These are phyloP conservation scores for Cosmopolites sordidus DNA, from an alignment of 2,888 invertebrate species.

Conservation along the genomic window DNA sequence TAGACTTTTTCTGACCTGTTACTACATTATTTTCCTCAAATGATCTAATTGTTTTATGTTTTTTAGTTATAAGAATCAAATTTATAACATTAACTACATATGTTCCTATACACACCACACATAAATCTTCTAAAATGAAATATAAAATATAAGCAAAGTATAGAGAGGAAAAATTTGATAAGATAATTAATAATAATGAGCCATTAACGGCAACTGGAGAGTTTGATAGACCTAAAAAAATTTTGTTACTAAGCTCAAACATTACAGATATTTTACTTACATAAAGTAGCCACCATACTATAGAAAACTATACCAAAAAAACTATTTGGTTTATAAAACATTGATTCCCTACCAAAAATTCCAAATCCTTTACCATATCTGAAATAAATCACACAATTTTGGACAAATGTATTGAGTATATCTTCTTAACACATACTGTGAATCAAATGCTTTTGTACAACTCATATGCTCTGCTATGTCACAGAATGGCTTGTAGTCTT, in stretches of 20 bases:
- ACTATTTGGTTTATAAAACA: conserved; percentile 76
- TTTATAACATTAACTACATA: conserved; percentile 62
- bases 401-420: neutral
- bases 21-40: neutral
- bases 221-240: conserved; percentile 54
- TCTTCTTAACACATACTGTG: conserved; percentile 62
- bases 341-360: conserved; percentile 61
- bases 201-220: conserved; percentile 49
- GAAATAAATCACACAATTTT: conserved; percentile 34
- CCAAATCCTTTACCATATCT: conserved; percentile 89
- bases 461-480: conserved; percentile 78
- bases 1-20: neutral
- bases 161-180: conserved; percentile 62
- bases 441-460: conserved; percentile 79
- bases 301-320: conserved; percentile 77
- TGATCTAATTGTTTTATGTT: conserved; percentile 15
- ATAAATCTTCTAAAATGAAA: conserved; percentile 72
- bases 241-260: neutral
- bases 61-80: conserved; percentile 31
- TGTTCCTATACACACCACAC: conserved; percentile 74
- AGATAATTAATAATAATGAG: conserved; percentile 53
- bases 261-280: conserved; percentile 50
- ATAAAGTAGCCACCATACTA: conserved; percentile 60
- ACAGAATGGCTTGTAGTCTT: conserved; percentile 74
- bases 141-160: conserved; percentile 78